Evolutionary conservation across 2,888 invertebrate genomes (phyloP), one percentile per base, ranked within the genome.

Genomic region (Lasioglossum pauxillum): DNA sequence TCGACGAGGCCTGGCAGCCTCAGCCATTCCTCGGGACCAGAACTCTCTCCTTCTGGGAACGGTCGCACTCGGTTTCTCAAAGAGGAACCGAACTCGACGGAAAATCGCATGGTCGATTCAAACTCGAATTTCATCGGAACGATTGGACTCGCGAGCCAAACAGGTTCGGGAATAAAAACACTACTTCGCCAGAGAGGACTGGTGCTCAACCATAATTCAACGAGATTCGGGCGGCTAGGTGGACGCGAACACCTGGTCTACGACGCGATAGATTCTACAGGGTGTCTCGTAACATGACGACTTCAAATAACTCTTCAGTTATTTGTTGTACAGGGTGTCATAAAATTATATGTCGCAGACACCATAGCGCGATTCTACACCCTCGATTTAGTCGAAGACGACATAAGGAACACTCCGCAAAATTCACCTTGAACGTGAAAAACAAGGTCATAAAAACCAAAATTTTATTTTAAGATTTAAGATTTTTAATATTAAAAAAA

Each of bases 1-100:
- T 86, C 69, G 80, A 44, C 64, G 44, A 77, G 75, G 53, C 31
- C 10, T 35, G 69, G 12, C 31, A n/a, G 60, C 60, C n/a, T 27
- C 60, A 16, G 10, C n/a, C n/a, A 14, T 64, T 31, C 31, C 31
- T 31, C 27, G 0, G 5, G 31, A 7, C 27, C 27, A 31, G 27
- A 31, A 64, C 64, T 64, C 31, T 16, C 7, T 64, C 16, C 64
- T 16, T 5, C 64, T 16, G 64, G 49, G 49, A 60, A 14, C 27
- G 16, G 5, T 7, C 16, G 64, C 5, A 31, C 31, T 31, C 64
- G 31, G 64, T 16, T 64, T 31, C 64, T 31, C 64, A 16, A 16
- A 31, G 64, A 16, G 64, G 16, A 64, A 64, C 16, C 64, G 5
- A 64, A 27, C 31, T 27, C 14, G 27, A 14, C 14, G 27, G 31